Evolutionary conservation across 37 sponge, comb jelly and placozoan species (phyloP).

Genomic region (Ephydatia muelleri): DNA sequence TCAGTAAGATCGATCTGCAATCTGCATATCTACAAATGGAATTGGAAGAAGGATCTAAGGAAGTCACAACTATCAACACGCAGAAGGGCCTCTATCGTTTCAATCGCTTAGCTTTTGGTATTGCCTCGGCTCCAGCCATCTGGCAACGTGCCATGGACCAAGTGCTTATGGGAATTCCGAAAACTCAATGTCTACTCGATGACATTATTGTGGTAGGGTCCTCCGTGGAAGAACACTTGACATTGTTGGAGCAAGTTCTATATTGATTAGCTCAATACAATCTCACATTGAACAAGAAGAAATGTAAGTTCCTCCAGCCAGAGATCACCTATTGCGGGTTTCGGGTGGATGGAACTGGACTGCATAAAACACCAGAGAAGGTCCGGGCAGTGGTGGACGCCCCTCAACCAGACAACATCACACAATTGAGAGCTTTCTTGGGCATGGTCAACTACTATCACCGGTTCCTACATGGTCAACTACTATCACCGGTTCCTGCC

Average conservation of each 20-base stretch:
- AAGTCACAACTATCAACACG: not conserved
- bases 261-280: not conserved
- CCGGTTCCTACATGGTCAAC: too few relatives aligned
- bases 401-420: not conserved
- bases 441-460: not conserved
- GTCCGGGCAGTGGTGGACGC: conserved; percentile 15
- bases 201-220: too few relatives aligned
- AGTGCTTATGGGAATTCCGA: not conserved
- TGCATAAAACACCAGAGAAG: not conserved
- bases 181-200: too few relatives aligned
- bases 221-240: not conserved
- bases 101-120: conserved; percentile 5
- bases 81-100: not conserved
- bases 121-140: conserved; percentile 4
- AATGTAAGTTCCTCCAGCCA: conserved; percentile 5
- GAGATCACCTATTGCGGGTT: conserved; percentile 1
- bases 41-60: not conserved
- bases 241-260: not conserved
- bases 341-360: not conserved
- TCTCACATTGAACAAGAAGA: not conserved
- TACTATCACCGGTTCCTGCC: too few relatives aligned
- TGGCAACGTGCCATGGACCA: conserved; percentile 7
- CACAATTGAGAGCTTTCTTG: not conserved
- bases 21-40: too few relatives aligned
- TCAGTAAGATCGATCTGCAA: not conserved